Base-by-base conservation (phyloP, 2,113 vertebrate genomes). In the Casuarius casuarius region DNA sequence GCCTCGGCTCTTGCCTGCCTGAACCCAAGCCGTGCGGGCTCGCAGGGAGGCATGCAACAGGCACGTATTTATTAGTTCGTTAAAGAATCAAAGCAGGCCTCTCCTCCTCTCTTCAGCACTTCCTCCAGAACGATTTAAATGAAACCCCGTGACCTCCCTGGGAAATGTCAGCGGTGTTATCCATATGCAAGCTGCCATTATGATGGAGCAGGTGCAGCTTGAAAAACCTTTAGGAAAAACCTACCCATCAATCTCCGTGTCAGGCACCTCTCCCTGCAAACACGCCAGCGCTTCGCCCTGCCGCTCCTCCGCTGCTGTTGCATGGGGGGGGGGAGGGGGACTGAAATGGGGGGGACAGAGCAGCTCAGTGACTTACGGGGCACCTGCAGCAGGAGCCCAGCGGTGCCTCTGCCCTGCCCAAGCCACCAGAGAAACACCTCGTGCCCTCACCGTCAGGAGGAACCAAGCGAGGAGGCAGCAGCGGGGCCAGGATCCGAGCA, bases 171-270 rank as follows among this genome's bases (percentile, higher is more conserved):
- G 87, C 49, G 0, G 9, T 2, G 14, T 81, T 48, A 87, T 90
- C 87, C 92, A 70, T 70, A 76, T 87, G 92, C 49, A 61, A 78
- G 95, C 85, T 85, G 71, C 87, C 29, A 12, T 77, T 31, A 42
- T 1, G 79, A 68, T 35, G 87, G 59, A 61, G 90, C 87, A 89
- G 92, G 72, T 84, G 85, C 85, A 70, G 89, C 76, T 87, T 49
- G 25, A 46, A 46, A 70, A 88, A 12, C 61, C 79, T 68, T 62
- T 5, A 70, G 66, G 61, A 70, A 44, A 48, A 72, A 66, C 28
- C 89, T 15, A 19, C 67, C 76, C 56, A 77, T 29, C 77, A 79
- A 12, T 51, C 73, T 76, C 28, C 86, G 21, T 0, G 0, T 28
- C 38, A 26, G 78, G 40, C 31, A 52, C 40, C 42, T 58, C 85